Base-by-base conservation (phyloP, 2,797 vertebrate genomes). In the Sebastes iracundus region DNA sequence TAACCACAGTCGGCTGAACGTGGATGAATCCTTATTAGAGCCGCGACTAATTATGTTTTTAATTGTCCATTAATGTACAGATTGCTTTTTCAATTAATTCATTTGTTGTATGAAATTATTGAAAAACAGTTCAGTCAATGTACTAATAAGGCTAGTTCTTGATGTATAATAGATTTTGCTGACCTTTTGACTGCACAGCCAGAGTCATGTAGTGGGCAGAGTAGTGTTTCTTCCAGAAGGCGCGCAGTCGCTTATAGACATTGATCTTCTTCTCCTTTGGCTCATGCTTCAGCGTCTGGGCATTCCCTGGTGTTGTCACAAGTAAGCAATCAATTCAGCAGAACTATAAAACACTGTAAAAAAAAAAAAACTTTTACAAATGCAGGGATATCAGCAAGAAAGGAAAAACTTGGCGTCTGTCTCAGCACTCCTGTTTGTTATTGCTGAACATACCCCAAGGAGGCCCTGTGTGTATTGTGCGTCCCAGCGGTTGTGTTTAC, bases 201-300 rank as follows among this genome's bases (percentile, higher is more conserved):
- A 99, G 94, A 71, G 98, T 99, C 98, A 99, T 99, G 82, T 98
- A 99, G 88, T 98, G 97, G 79, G 98, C 97, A 64, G 98, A 99
- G 92, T 99, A 99, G 88, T 98, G 94, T 75, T 89, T 96, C 94
- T 97, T 97, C 97, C 98, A 98, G 93, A 99, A 99, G n/a, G 97
- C 96, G 65, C 96, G 96, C 85, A 99, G 90, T 5, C 97, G 96
- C 68, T 95, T 95, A 84, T 99, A 97, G 65, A 98, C 98, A 80
- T 98, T 97, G 78, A 98, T 98, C 56, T 97, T 97, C n/a, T 97
- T 97, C 94, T 90, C 93, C 90, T 96, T 97, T 13, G 98, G 98
- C 81, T 97, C 97, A 2, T 97, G 96, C 88, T 99, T 99, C 86
- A 99, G 95, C 0, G 98, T 99, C 75, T 98, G 94, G 1, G 97